phyloP scores from a whole-genome alignment of 2,888 invertebrate species.

The Muscina levida region DNA sequence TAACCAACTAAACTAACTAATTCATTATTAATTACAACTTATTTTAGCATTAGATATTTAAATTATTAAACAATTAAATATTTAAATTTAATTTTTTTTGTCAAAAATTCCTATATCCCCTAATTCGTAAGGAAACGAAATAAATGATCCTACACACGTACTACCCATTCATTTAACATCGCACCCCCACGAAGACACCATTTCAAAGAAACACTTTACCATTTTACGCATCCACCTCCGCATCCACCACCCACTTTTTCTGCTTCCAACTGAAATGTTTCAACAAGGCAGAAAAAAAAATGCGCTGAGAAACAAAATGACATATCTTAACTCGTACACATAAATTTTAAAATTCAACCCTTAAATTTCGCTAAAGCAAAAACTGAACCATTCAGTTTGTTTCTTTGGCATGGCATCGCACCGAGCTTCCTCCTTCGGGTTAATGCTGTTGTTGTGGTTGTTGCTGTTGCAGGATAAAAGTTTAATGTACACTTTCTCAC shows the following conservation, averaged over 20 bases:
- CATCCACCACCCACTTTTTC: not conserved
- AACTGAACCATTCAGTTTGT: conserved; percentile 55
- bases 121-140: not conserved
- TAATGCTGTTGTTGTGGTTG: conserved; percentile 19
- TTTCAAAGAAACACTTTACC: conserved; percentile 10
- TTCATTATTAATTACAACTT: no score
- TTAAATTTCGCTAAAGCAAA: conserved; percentile 53
- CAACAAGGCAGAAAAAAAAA: not conserved
- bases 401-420: not conserved
- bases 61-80: no score
- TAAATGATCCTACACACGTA: not conserved
- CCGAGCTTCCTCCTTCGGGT: conserved; percentile 18
- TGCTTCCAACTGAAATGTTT: not conserved
- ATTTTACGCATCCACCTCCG: no score
- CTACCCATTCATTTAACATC: not conserved
- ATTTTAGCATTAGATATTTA: no score
- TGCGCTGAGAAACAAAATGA: conserved; percentile 51
- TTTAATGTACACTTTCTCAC: conserved; percentile 48
- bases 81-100: no score
- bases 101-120: not conserved
- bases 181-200: conserved; percentile 13
- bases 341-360: conserved; percentile 63
- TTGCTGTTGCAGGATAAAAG: conserved; percentile 46
- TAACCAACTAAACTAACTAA: no score
- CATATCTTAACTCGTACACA: conserved; percentile 65